These are phyloP conservation scores for Callipepla squamata DNA, from an alignment of 2,113 vertebrate species.

Conservation along the genomic window DNA sequence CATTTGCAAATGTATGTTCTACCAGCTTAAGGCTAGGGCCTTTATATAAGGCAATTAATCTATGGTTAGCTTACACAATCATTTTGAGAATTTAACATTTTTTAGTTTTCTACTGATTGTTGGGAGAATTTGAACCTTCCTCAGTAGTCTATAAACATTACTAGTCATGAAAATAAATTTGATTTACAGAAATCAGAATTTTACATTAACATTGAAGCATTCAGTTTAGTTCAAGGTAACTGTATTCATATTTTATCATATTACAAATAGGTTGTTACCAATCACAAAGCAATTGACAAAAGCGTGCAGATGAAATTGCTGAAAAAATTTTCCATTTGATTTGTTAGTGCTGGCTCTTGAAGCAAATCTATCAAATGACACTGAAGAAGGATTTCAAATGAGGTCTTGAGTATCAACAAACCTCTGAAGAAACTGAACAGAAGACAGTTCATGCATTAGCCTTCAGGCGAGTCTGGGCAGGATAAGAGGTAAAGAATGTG, in stretches of 20 bases:
- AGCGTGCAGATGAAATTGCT: background rate
- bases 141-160: background rate
- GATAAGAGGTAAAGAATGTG: too few species aligned
- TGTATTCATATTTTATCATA: background rate
- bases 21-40: background rate
- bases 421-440: too few species aligned
- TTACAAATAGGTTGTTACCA: background rate
- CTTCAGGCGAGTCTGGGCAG: too few species aligned
- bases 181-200: background rate
- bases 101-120: background rate
- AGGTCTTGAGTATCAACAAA: too few species aligned
- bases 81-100: background rate
- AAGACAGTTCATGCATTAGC: too few species aligned
- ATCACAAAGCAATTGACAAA: background rate
- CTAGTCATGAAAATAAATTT: background rate
- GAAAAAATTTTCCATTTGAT: background rate
- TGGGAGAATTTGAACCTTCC: background rate
- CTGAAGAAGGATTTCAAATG: too few species aligned
- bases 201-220: background rate
- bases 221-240: background rate
- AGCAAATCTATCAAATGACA: background rate
- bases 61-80: background rate
- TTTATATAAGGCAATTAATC: background rate
- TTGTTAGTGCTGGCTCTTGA: background rate
- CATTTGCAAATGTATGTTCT: background rate